A percentile compares a stretch with the other conserved stretches of the same genome.
phyloP scores from a whole-genome alignment of 2,888 invertebrate species.

The Chloromyia formosa region DNA sequence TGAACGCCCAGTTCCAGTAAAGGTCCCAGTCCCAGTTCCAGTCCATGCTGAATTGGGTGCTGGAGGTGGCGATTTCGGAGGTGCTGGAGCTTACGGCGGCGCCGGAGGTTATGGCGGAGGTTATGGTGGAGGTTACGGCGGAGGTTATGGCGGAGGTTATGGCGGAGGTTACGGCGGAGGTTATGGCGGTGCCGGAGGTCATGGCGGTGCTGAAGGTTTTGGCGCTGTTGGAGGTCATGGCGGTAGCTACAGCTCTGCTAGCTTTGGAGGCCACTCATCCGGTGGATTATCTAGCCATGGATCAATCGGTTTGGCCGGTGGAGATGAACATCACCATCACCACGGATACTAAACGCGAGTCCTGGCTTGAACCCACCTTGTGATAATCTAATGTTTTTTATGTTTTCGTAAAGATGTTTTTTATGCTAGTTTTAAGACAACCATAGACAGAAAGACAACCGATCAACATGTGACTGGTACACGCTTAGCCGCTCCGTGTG shows the following conservation, averaged over 20 bases:
- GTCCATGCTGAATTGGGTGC: conserved; percentile 50
- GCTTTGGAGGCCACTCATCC: conserved; percentile 41
- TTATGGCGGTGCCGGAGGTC: conserved; percentile 54
- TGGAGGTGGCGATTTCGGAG: conserved; percentile 57
- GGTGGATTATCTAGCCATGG: conserved; percentile 49
- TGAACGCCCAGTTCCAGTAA: conserved; percentile 73
- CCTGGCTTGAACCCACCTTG: conserved; percentile 52
- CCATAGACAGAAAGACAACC: conserved; percentile 10
- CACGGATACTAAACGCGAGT: conserved; percentile 59
- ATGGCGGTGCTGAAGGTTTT: conserved; percentile 53
- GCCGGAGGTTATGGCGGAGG: conserved; percentile 36
- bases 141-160: conserved; percentile 44
- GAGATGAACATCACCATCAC: conserved; percentile 39
- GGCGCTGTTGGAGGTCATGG: background rate
- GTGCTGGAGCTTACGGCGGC: conserved; percentile 52
- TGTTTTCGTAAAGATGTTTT: conserved; percentile 37
- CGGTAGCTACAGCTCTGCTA: conserved; percentile 19
- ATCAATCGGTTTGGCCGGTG: conserved; percentile 47
- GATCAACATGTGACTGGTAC: conserved; percentile 15
- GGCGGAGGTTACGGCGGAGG: conserved; percentile 52
- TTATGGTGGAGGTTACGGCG: conserved; percentile 41
- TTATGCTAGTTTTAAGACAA: conserved; percentile 48
- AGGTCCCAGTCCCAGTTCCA: conserved; percentile 65
- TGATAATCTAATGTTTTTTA: conserved; percentile 47
- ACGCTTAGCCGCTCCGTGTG: background rate